Conservation (phyloP, 2,797 vertebrate species). For the Enteromius radiatus region DNA sequence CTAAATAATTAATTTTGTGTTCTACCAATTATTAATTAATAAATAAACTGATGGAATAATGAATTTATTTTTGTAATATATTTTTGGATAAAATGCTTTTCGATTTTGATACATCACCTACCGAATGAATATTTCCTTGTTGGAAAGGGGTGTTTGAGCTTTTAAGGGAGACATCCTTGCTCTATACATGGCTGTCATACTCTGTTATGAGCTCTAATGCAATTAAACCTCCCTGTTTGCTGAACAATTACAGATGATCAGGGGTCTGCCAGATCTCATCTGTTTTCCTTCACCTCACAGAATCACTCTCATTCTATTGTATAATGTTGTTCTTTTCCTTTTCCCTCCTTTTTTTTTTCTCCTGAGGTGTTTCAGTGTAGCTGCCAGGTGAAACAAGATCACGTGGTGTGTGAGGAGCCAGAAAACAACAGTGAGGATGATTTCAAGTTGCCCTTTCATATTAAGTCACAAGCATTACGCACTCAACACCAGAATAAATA, state of each 20-base stretch:
- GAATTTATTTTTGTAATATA: no score
- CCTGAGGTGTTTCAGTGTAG: constrained; percentile 33
- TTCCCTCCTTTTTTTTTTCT: constrained; percentile 48
- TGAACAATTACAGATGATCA: constrained; percentile 30
- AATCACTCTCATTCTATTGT: constrained; percentile 6
- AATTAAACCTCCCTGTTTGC: constrained; percentile 20
- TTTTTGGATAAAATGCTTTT: background rate
- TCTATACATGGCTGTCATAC: constrained; percentile 20
- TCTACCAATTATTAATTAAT: background rate
- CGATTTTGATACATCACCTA: background rate
- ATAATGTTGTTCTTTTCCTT: constrained; percentile 35
- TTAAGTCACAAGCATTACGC: background rate
- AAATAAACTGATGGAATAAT: background rate
- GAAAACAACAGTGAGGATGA: background rate
- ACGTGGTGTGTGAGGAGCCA: background rate
- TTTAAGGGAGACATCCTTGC: background rate
- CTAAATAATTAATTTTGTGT: background rate
- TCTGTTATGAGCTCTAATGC: background rate
- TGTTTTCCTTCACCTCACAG: constrained; percentile 14
- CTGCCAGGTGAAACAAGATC: constrained; percentile 50
- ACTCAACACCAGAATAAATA: constrained; percentile 21
- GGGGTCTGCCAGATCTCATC: constrained; percentile 13
- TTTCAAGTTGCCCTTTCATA: constrained; percentile 42
- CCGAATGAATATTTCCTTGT: background rate
- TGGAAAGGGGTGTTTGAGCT: background rate